Evolutionary conservation across 2,113 vertebrate genomes (phyloP).

Genomic region (Phylloscopus trochilus): DNA sequence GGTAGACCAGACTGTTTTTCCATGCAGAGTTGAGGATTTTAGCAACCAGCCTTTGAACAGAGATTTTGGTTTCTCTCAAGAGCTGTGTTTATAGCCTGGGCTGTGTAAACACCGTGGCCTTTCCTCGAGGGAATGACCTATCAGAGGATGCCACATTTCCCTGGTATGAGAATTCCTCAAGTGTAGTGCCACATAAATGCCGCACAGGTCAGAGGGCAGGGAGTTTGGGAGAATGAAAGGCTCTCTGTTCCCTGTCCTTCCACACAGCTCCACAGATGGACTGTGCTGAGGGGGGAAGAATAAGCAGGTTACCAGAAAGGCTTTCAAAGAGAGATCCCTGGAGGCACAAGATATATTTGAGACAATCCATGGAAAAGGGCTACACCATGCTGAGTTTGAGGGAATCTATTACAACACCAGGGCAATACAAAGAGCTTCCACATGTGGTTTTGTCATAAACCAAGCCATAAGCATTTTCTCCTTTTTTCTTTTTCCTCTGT

Average conservation of each 20-base stretch:
- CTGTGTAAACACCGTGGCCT: background rate
- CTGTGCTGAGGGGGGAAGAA: background rate
- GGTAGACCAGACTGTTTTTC: background rate
- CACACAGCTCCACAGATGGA: background rate
- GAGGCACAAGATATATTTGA: background rate
- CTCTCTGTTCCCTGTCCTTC: background rate
- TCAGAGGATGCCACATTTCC: background rate
- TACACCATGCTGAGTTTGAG: background rate
- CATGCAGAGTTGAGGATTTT: background rate
- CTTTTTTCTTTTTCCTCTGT: accelerated
- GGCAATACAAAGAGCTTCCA: background rate
- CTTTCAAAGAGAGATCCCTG: background rate
- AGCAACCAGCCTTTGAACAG: background rate
- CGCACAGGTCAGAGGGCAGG: background rate
- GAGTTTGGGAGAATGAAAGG: background rate
- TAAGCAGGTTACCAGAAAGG: background rate
- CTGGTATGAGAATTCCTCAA: background rate
- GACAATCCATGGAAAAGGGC: background rate
- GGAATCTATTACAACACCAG: background rate
- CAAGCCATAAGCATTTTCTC: background rate
- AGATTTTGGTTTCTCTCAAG: background rate
- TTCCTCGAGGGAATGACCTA: background rate
- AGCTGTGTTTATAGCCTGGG: background rate
- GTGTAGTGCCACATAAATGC: background rate
- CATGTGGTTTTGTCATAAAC: background rate